phyloP scores from a whole-genome alignment of 1,140 invertebrate species.

The Philopotamus ludificatus region DNA sequence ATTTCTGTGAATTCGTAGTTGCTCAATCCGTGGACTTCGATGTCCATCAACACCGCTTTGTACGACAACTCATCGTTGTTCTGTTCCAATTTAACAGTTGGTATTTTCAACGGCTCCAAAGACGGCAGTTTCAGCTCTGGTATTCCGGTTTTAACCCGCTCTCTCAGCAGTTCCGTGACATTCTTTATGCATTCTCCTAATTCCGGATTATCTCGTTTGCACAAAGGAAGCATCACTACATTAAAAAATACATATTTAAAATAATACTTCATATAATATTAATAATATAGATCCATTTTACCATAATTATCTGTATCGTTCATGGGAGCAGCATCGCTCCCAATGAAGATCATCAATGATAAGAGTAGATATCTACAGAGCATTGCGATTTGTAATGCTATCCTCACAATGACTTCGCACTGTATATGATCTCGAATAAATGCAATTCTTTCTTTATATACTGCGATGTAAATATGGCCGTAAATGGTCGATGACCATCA shows the following conservation, averaged over 20 bases:
- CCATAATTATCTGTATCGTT: not conserved
- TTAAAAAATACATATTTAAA: slow-evolving; percentile 38
- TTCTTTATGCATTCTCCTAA: slow-evolving; percentile 47
- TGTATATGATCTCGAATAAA: not conserved
- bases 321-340: not conserved
- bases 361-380: too few relatives aligned
- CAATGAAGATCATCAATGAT: too few relatives aligned
- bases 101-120: slow-evolving; percentile 43
- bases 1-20: slow-evolving; percentile 53
- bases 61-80: slow-evolving; percentile 40
- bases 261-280: slow-evolving; percentile 1
- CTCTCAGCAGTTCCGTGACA: slow-evolving; percentile 43
- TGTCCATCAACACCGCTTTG: slow-evolving; percentile 52
- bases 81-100: slow-evolving; percentile 31
- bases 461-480: not conserved
- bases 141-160: slow-evolving; percentile 45
- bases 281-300: too few relatives aligned
- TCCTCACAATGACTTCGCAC: too few relatives aligned
- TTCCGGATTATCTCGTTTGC: slow-evolving; percentile 47
- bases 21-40: slow-evolving; percentile 49
- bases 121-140: slow-evolving; percentile 44
- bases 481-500: slow-evolving; percentile 11
- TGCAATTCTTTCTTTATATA: not conserved
- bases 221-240: slow-evolving; percentile 48
- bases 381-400: too few relatives aligned